Conservation (phyloP, 2,888 invertebrate species). For the Drosophila suboccidentalis region DNA sequence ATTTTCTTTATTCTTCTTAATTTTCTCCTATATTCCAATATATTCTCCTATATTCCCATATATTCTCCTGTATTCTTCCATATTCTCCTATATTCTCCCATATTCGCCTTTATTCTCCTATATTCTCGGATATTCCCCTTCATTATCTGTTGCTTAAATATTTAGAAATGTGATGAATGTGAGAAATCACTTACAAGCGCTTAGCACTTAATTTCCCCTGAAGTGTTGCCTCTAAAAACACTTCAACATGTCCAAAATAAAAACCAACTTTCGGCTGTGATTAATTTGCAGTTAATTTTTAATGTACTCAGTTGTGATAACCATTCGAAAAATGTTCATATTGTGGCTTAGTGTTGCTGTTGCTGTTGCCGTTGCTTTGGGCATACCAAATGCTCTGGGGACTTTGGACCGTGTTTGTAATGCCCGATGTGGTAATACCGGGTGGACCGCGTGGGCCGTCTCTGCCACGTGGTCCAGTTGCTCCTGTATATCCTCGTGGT, state of each 20-base stretch:
- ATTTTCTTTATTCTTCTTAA: too few species aligned
- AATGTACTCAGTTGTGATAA: conserved; percentile 59
- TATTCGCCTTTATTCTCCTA: too few species aligned
- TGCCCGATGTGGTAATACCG: conserved; percentile 17
- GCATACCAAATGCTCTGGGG: conserved; percentile 67
- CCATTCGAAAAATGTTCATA: conserved; percentile 59
- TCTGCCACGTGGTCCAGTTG: conserved; percentile 45
- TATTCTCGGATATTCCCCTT: too few species aligned
- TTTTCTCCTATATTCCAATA: too few species aligned
- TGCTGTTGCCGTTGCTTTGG: conserved; percentile 36
- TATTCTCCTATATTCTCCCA: too few species aligned
- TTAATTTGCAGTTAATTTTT: conserved; percentile 7
- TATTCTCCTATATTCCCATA: too few species aligned
- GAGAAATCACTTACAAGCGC: too few species aligned
- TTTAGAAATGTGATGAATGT: too few species aligned
- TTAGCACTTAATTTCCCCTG: too few species aligned
- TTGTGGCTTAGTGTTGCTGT: conserved; percentile 45
- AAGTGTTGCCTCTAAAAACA: neutral
- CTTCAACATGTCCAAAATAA: neutral
- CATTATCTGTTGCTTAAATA: too few species aligned
- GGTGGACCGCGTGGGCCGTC: conserved; percentile 55
- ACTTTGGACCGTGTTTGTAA: conserved; percentile 14
- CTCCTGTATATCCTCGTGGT: conserved; percentile 41
- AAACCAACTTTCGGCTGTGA: neutral
- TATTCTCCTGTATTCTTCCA: too few species aligned